A percentile compares a stretch with the other conserved stretches of the same genome.
These are phyloP conservation scores for Piscicola geometra DNA, from an alignment of 2,888 invertebrate species.

Conservation along the genomic window DNA sequence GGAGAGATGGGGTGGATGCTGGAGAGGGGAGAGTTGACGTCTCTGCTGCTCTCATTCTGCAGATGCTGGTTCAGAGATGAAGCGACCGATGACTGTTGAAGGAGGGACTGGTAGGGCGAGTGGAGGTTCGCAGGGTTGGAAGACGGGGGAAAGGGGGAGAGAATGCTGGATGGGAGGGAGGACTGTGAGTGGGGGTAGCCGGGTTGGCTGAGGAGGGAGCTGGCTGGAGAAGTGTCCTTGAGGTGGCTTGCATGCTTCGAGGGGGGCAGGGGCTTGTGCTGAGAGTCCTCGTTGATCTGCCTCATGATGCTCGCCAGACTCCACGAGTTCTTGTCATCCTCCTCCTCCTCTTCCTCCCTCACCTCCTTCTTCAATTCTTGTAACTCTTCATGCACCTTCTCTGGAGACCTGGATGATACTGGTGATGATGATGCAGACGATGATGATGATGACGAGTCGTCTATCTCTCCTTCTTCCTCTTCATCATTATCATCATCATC, in stretches of 20 bases:
- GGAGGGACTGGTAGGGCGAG: neutral
- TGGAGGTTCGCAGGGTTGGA: neutral
- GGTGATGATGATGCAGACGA: neutral
- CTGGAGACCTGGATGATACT: neutral
- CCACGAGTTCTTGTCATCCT: neutral
- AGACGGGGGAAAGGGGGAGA: neutral
- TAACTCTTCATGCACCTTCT: neutral
- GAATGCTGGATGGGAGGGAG: neutral
- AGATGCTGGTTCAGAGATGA: neutral
- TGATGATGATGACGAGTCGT: neutral
- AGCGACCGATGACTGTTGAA: neutral
- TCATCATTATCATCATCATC: slow-evolving; percentile 1
- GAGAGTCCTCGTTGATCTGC: neutral
- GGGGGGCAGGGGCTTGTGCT: too few relatives aligned
- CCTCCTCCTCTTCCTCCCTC: neutral
- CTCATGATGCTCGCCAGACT: neutral
- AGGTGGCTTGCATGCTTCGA: neutral
- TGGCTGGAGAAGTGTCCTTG: neutral
- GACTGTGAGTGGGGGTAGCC: neutral
- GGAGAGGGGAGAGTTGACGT: neutral
- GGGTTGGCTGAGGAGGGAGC: neutral
- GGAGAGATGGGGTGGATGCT: too few relatives aligned
- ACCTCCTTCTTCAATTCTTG: neutral
- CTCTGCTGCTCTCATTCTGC: neutral
- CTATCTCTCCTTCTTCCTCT: slow-evolving; percentile 4